Percentiles rank a stretch among this genome's conserved stretches.
Evolutionary conservation across 2,888 invertebrate genomes (phyloP).

Genomic region (Drosophila colorata): DNA sequence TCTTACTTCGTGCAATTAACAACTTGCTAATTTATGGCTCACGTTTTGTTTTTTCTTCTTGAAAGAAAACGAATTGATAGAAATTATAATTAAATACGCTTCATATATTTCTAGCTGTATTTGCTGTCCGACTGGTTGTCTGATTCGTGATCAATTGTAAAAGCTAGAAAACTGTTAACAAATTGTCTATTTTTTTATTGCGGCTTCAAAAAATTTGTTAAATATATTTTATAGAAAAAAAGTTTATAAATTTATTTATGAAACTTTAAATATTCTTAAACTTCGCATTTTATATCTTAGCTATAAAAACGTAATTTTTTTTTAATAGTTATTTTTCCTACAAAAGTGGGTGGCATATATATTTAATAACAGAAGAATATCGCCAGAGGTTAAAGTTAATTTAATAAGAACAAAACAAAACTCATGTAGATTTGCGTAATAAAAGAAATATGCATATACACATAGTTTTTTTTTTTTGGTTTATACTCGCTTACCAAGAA

Average conservation of each 20-base stretch:
- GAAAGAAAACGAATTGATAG: background rate
- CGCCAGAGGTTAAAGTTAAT: background rate
- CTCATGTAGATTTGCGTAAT: background rate
- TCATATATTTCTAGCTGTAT: background rate
- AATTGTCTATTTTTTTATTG: no score
- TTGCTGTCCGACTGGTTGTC: no score
- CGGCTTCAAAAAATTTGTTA: no score
- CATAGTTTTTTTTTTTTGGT: slow-evolving; percentile 4
- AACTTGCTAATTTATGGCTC: slow-evolving; percentile 13
- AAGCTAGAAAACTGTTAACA: no score
- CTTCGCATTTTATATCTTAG: no score
- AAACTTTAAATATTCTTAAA: no score
- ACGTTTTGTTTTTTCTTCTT: background rate
- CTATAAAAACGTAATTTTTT: no score
- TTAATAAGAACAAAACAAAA: background rate
- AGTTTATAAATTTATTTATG: no score
- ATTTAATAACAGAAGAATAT: no score
- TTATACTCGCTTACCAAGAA: background rate
- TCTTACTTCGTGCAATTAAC: background rate
- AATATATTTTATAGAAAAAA: no score
- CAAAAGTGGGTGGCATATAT: no score
- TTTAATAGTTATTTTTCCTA: no score
- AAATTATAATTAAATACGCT: background rate
- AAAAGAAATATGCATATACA: background rate
- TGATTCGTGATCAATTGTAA: background rate